Evolutionary conservation across 1,140 invertebrate species (phyloP).

Genomic region (Calephelis virginiensis): DNA sequence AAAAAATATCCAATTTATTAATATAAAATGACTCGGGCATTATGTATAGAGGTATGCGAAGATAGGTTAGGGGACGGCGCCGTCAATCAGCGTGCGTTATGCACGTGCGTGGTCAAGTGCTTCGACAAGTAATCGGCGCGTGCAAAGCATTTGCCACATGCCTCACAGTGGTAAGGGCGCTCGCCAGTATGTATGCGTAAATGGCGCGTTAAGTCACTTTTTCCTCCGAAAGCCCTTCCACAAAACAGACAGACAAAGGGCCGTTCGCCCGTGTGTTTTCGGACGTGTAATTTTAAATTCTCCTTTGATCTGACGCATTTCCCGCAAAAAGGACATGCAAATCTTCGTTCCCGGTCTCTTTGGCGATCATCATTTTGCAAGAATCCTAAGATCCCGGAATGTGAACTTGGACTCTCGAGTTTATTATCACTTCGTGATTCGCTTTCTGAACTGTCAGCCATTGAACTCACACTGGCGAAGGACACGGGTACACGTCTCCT

Average conservation of each 20-base stretch:
- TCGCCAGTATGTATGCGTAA: slow-evolving; percentile 92
- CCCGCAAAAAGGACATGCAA: slow-evolving; percentile 92
- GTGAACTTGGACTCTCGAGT: slow-evolving; percentile 69
- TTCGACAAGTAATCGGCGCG: slow-evolving; percentile 94
- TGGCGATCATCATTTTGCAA: slow-evolving; percentile 83
- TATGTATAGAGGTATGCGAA: slow-evolving; percentile 62
- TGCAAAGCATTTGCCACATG: slow-evolving; percentile 94
- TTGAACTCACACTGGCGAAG: slow-evolving; percentile 73
- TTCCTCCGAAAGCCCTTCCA: slow-evolving; percentile 90
- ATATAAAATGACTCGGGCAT: slow-evolving; percentile 65
- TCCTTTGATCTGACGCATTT: slow-evolving; percentile 93
- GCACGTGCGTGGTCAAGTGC: slow-evolving; percentile 92
- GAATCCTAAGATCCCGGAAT: slow-evolving; percentile 82
- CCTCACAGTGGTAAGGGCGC: slow-evolving; percentile 92
- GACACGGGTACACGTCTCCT: slow-evolving; percentile 65
- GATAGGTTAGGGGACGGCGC: slow-evolving; percentile 58
- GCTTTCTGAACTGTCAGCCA: slow-evolving; percentile 71
- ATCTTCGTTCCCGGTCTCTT: slow-evolving; percentile 83
- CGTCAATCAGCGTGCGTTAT: slow-evolving; percentile 80
- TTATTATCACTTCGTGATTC: slow-evolving; percentile 66
- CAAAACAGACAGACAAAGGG: slow-evolving; percentile 94
- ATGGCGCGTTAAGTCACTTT: slow-evolving; percentile 91
- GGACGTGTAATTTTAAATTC: slow-evolving; percentile 91
- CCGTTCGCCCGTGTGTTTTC: slow-evolving; percentile 92
- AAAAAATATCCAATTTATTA: slow-evolving; percentile 75